Percentiles rank a stretch among this genome's conserved stretches.
phyloP scores from a whole-genome alignment of 1,140 invertebrate species.

The Doryteuthis pealeii region DNA sequence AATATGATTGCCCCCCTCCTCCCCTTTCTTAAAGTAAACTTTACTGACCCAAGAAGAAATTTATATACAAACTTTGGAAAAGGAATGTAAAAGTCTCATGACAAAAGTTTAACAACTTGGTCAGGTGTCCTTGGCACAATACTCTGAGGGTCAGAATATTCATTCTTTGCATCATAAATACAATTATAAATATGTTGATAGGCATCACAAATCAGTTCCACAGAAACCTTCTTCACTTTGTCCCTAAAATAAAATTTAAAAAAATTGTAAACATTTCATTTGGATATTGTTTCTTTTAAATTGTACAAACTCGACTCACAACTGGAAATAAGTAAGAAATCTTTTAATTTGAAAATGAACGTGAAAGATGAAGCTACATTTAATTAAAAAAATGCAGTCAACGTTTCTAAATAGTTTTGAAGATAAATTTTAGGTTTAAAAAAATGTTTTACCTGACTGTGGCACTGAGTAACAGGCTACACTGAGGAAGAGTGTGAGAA shows the following conservation, averaged over 20 bases:
- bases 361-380: background rate
- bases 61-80: too few species aligned
- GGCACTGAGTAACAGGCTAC: slow-evolving; percentile 78
- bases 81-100: background rate
- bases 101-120: slow-evolving; percentile 69
- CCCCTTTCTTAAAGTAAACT: too few species aligned
- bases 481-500: slow-evolving; percentile 79
- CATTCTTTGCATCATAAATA: slow-evolving; percentile 75
- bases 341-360: background rate
- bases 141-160: slow-evolving; percentile 72
- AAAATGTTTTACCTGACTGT: slow-evolving; percentile 65
- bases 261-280: background rate
- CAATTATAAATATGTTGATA: slow-evolving; percentile 84
- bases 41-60: too few species aligned
- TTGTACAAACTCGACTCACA: background rate
- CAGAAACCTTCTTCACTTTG: slow-evolving; percentile 75
- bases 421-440: too few species aligned
- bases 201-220: slow-evolving; percentile 83
- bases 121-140: slow-evolving; percentile 77
- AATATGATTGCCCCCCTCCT: too few species aligned
- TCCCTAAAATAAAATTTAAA: slow-evolving; percentile 64
- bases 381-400: too few species aligned
- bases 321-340: too few species aligned
- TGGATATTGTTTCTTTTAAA: background rate
- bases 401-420: too few species aligned